Evolutionary conservation across 2,888 invertebrate genomes (phyloP), one percentile per base, ranked within the genome.

Genomic region (Polydrusus tereticollis): DNA sequence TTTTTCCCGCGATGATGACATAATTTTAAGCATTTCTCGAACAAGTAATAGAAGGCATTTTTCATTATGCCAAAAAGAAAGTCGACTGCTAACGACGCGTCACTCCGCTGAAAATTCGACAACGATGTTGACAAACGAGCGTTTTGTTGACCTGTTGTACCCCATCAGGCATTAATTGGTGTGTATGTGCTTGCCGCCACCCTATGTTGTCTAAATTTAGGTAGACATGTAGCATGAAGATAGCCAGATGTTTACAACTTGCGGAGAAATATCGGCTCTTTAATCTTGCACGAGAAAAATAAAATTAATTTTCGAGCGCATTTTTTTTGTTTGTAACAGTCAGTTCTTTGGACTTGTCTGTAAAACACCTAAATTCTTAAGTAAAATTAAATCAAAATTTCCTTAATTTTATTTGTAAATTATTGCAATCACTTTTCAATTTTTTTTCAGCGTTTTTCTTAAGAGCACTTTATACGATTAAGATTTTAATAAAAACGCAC

Each of bases 131-230:
- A 59, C 41, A 59, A 59, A 59, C 59, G 59, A 59, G 20, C 26
- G 26, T 59, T 59, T 41, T 41, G 43, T 59, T 59, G 59, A 59
- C 59, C 59, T 59, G 38, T 59, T 59, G 58, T 41, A 59, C 59
- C 26, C 41, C 59, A 59, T 59, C 41, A 59, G 52, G 18, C 29
- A 55, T 55, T 55, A 55, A 55, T 55, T 55, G 52, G 26, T 29
- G 18, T 29, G 52, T 18, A 18, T 47, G 20, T 26, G 23, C 47
- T 1, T 20, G 20, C 47, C 23, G 47, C 47, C 21, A 47, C 47
- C 47, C 47, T n/a, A 23, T 23, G n/a, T 47, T 47, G 10, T 23
- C 23, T 23, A 47, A 47, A 23, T 47, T 47, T 23, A 23, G 47
- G 23, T 10, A 1, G 23, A 6, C 10, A 23, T 23, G 12, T 47